phyloP scores from a whole-genome alignment of 2,888 invertebrate genomes.

The Hesperia comma region DNA sequence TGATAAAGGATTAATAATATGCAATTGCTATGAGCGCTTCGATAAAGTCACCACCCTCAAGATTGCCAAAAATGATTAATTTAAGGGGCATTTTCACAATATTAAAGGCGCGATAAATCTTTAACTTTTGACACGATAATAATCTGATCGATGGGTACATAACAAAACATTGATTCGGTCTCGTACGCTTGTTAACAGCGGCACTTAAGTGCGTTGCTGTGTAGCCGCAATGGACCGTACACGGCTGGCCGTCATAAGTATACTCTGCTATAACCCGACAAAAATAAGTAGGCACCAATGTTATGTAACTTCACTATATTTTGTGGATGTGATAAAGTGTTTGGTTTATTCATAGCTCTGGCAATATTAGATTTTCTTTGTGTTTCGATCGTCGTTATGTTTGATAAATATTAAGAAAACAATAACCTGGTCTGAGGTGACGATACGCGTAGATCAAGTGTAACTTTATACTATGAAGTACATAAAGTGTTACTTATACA shows the following conservation, averaged over 20 bases:
- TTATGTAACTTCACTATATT: background rate
- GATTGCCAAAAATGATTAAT: no score
- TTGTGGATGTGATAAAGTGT: background rate
- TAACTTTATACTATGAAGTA: no score
- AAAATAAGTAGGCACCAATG: slow-evolving; percentile 8
- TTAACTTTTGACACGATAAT: background rate
- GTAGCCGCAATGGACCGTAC: slow-evolving; percentile 38
- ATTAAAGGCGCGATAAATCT: background rate
- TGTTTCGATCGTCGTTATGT: no score
- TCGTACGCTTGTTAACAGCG: slow-evolving; percentile 47
- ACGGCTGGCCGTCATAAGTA: slow-evolving; percentile 8
- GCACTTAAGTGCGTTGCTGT: slow-evolving; percentile 51
- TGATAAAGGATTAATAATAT: no score
- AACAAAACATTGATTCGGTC: slow-evolving; percentile 37
- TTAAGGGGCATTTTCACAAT: slow-evolving; percentile 1
- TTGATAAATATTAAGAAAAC: no score
- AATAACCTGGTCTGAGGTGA: no score
- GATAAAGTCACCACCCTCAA: no score
- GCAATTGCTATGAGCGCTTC: no score
- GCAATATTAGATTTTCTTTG: no score
- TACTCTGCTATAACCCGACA: background rate
- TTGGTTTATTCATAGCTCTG: background rate
- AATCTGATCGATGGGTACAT: slow-evolving; percentile 8
- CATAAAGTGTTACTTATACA: no score
- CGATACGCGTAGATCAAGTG: no score